Percentiles rank a stretch among this genome's conserved stretches.
These are phyloP conservation scores for Meghimatium bilineatum DNA, from an alignment of 2,888 invertebrate genomes.

Conservation along the genomic window DNA sequence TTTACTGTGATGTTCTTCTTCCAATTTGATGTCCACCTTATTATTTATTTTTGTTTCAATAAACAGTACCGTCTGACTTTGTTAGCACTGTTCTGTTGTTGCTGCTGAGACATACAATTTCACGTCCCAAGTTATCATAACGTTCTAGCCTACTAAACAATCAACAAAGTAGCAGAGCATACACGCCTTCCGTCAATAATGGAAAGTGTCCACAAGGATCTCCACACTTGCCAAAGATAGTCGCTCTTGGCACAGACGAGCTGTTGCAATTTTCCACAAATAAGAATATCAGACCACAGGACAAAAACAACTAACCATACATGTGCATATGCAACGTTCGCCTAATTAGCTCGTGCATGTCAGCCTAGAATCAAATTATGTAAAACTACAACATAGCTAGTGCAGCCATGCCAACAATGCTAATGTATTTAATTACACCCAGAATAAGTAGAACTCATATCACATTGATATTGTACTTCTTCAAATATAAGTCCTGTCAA, in stretches of 20 bases:
- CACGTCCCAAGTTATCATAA: not conserved
- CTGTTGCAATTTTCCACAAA: not conserved
- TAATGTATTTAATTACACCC: no score
- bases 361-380: no score
- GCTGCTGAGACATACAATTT: slow-evolving; percentile 55
- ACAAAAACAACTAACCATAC: no score
- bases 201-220: not conserved
- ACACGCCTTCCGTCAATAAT: not conserved
- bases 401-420: no score
- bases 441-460: no score
- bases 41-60: slow-evolving; percentile 73
- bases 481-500: no score
- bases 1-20: slow-evolving; percentile 71
- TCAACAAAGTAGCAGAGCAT: not conserved
- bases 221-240: not conserved
- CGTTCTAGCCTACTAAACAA: not conserved
- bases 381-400: no score
- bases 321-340: no score
- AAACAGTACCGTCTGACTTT: slow-evolving; percentile 71
- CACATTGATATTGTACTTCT: no score
- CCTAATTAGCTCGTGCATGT: no score
- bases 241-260: not conserved
- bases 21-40: slow-evolving; percentile 69
- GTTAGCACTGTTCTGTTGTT: slow-evolving; percentile 69
- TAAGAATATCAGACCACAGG: no score